Evolutionary conservation across 2,888 invertebrate genomes (phyloP).

Genomic region (Toxonevra muliebris): DNA sequence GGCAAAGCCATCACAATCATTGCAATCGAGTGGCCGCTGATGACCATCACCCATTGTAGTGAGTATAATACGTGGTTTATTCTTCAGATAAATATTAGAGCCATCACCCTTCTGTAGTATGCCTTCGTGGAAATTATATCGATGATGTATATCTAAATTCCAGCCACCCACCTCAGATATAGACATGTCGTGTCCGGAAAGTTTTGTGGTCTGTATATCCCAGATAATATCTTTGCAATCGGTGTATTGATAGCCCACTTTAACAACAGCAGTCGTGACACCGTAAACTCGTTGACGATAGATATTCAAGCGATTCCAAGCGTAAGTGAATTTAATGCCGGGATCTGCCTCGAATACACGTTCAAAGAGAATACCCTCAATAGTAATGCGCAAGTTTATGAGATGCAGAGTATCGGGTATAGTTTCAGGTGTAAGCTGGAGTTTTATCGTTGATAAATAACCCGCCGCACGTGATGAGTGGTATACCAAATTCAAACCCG

Average conservation of each 20-base stretch:
- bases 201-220: conserved; percentile 94
- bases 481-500: conserved; percentile 94
- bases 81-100: conserved; percentile 91
- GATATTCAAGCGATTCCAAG: conserved; percentile 96
- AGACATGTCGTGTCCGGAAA: conserved; percentile 96
- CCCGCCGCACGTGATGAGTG: conserved; percentile 95
- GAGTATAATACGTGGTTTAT: conserved; percentile 89
- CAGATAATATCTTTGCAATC: conserved; percentile 93
- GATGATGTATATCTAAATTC: conserved; percentile 97
- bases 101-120: conserved; percentile 98
- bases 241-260: conserved; percentile 95
- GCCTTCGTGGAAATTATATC: conserved; percentile 98
- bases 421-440: conserved; percentile 86
- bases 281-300: conserved; percentile 97
- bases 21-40: conserved; percentile 86
- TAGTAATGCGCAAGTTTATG: conserved; percentile 92
- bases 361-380: conserved; percentile 93
- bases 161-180: conserved; percentile 97
- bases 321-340: conserved; percentile 94
- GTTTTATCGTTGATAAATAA: conserved; percentile 89
- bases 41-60: conserved; percentile 93
- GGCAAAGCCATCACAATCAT: conserved; percentile 82
- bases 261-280: conserved; percentile 91
- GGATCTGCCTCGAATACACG: conserved; percentile 96
- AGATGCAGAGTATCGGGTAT: conserved; percentile 83